These are phyloP conservation scores for Oreochromis aureus DNA, from an alignment of 2,113 vertebrate species.

Conservation along the genomic window DNA sequence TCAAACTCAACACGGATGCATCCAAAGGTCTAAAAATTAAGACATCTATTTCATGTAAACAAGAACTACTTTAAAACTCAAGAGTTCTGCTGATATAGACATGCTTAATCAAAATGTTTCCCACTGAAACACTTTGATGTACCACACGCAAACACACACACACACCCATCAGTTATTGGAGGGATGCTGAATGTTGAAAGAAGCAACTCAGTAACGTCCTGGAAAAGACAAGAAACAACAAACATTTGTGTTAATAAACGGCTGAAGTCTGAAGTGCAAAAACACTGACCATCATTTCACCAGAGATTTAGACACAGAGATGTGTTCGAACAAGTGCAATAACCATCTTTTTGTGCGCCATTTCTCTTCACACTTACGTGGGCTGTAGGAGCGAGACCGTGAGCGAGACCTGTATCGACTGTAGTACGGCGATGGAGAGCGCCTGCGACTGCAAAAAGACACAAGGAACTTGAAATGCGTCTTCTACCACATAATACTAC, in stretches of 20 bases:
- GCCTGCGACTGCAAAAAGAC: constrained; percentile 68
- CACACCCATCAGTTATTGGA: constrained; percentile 3
- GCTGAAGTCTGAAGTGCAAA: background rate
- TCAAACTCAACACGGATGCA: constrained; percentile 3
- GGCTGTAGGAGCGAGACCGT: constrained; percentile 89
- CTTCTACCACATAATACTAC: background rate
- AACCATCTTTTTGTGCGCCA: background rate
- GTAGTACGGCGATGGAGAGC: constrained; percentile 89
- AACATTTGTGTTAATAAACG: background rate
- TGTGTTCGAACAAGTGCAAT: background rate
- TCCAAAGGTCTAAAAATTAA: constrained; percentile 40
- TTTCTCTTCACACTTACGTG: constrained; percentile 75
- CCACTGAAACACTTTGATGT: constrained; percentile 6
- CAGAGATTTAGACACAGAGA: background rate
- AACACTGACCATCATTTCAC: background rate
- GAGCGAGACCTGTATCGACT: constrained; percentile 88
- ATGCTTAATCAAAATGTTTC: constrained; percentile 1
- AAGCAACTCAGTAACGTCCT: constrained; percentile 73
- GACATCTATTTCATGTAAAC: constrained; percentile 49
- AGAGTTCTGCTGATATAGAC: constrained; percentile 13
- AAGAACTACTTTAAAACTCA: constrained; percentile 13
- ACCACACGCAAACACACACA: background rate
- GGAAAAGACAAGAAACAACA: constrained; percentile 6
- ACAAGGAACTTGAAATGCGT: background rate
- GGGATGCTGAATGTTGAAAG: background rate